phyloP scores from a whole-genome alignment of 2,888 invertebrate species.

The Thera obeliscata region DNA sequence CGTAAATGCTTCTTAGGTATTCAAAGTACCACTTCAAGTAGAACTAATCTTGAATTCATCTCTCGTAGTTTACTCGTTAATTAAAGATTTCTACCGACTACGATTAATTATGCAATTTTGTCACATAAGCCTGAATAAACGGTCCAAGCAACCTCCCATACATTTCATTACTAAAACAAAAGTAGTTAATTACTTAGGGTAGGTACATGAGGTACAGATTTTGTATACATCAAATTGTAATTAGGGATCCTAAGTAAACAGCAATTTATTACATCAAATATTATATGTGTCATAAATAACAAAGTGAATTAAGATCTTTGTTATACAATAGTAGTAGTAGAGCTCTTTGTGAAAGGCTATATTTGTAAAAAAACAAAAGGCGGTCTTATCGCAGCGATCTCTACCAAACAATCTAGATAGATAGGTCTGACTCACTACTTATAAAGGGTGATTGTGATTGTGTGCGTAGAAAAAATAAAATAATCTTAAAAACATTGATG shows the following conservation, averaged over 20 bases:
- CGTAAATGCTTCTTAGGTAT: slow-evolving; percentile 28
- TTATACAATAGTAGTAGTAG: not conserved
- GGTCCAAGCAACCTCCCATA: not conserved
- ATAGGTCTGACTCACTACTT: no score
- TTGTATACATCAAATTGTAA: slow-evolving; percentile 3
- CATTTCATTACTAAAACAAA: slow-evolving; percentile 27
- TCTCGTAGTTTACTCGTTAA: slow-evolving; percentile 49
- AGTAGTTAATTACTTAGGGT: slow-evolving; percentile 11
- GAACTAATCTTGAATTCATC: slow-evolving; percentile 49
- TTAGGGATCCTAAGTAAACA: slow-evolving; percentile 7
- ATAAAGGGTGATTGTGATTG: no score
- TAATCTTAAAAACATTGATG: no score
- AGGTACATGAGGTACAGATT: slow-evolving; percentile 6
- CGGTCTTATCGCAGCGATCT: no score
- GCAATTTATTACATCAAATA: slow-evolving; percentile 2
- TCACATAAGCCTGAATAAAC: slow-evolving; percentile 40
- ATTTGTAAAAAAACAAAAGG: no score
- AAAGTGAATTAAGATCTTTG: not conserved
- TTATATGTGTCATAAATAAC: not conserved
- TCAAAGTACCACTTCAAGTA: slow-evolving; percentile 28
- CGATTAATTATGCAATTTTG: slow-evolving; percentile 47
- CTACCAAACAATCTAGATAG: no score
- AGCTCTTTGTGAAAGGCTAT: no score
- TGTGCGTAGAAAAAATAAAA: no score
- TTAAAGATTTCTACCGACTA: slow-evolving; percentile 49